phyloP scores from a whole-genome alignment of 1,140 invertebrate genomes.

The Limonius californicus region DNA sequence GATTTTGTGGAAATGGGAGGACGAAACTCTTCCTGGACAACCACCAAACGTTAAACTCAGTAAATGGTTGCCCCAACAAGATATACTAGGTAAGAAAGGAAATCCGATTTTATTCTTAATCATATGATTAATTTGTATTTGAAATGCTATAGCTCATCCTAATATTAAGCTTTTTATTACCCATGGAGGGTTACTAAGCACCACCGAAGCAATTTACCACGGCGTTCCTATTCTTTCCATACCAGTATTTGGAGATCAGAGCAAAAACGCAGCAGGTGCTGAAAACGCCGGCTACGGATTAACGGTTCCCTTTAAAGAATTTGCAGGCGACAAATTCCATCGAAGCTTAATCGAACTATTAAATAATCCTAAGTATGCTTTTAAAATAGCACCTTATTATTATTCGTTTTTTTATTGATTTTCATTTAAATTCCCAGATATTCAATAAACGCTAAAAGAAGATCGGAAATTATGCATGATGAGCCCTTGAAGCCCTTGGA shows the following conservation, averaged over 20 bases:
- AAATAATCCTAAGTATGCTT: constrained; percentile 9
- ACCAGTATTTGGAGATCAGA: constrained; percentile 49
- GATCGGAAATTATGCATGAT: constrained; percentile 27
- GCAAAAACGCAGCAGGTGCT: constrained; percentile 12
- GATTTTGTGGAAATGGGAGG: constrained; percentile 54
- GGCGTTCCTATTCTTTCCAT: constrained; percentile 53
- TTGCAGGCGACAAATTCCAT: constrained; percentile 6
- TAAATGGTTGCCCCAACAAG: constrained; percentile 67
- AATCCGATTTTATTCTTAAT: too few species aligned
- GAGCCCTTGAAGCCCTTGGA: constrained; percentile 36
- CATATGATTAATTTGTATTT: background rate
- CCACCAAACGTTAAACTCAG: constrained; percentile 56
- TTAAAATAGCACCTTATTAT: background rate
- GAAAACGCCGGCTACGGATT: constrained; percentile 2
- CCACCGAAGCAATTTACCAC: constrained; percentile 49
- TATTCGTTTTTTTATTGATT: too few species aligned
- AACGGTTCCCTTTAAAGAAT: constrained; percentile 6
- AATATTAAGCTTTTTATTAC: constrained; percentile 47
- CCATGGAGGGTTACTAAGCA: constrained; percentile 46
- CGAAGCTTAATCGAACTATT: constrained; percentile 4
- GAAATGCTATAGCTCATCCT: constrained; percentile 1
- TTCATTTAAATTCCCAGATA: too few species aligned
- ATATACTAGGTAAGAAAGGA: constrained; percentile 55
- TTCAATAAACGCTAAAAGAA: background rate
- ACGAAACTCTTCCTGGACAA: constrained; percentile 27